phyloP scores from a whole-genome alignment of 1,140 invertebrate species.

The Drosophila repleta region DNA sequence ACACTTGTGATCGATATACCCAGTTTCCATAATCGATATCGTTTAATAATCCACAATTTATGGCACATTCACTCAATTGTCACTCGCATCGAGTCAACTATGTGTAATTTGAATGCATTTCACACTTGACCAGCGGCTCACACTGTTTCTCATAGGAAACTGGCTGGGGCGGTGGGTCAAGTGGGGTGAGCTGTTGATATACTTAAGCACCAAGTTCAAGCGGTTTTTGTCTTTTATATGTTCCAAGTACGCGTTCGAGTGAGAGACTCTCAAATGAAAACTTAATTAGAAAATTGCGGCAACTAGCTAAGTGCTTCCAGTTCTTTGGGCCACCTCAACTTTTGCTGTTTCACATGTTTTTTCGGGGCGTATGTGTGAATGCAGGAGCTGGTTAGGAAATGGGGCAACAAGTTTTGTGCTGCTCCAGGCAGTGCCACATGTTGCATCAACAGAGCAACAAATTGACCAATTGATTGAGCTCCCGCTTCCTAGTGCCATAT shows the following conservation, averaged over 20 bases:
- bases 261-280: conserved; percentile 57
- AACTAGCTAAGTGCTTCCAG: conserved; percentile 43
- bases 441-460: conserved; percentile 29
- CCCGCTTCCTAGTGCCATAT: conserved; percentile 17
- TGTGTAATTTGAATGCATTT: conserved; percentile 47
- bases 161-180: neutral
- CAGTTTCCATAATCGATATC: neutral
- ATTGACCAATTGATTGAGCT: conserved; percentile 20
- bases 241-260: conserved; percentile 38
- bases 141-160: neutral
- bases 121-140: conserved; percentile 27
- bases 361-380: neutral
- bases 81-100: conserved; percentile 47
- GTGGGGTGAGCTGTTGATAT: neutral
- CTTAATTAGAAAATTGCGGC: conserved; percentile 79
- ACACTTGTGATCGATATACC: neutral
- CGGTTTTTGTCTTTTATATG: conserved; percentile 57
- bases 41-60: conserved; percentile 33
- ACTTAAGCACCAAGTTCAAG: conserved; percentile 57
- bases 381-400: conserved; percentile 37
- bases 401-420: conserved; percentile 31
- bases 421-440: conserved; percentile 17
- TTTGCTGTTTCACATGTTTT: conserved; percentile 14
- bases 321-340: conserved; percentile 11
- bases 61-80: conserved; percentile 47